Base-by-base conservation (phyloP, 1,140 invertebrate genomes). In the Conopomorpha cramerella region DNA sequence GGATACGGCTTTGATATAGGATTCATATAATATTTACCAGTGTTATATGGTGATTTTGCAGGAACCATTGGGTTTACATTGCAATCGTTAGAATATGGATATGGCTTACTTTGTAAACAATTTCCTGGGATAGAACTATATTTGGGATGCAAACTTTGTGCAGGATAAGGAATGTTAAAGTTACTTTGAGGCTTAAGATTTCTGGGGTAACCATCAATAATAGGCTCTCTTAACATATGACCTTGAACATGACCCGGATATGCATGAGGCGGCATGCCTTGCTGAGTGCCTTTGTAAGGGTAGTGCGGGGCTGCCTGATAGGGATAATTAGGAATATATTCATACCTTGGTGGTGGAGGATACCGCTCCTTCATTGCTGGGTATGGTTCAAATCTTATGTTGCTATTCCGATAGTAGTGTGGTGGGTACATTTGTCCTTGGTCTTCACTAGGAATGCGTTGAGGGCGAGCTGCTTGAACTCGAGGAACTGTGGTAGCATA, bases 381-480 rank as follows among this genome's bases (percentile, higher is more conserved):
- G 43, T 78, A 78, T 19, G 74, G 74, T 38, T 72, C 73, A 48
- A 56, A 72, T 7, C 70, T 55, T 16, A 66, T 50, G 39, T 65
- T 76, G 34, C 46, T 49, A 33, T 71, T 58, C 42, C 60, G 53
- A 42, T 63, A 65, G 36, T 63, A 62, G 19, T 47, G 48, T 28
- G 70, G 66, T 16, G 54, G 39, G 51, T 61, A 67, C 8, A 55
- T 7, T 13, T 23, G 18, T 10, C 11, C 10, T 15, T 17, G 15
- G 13, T 30, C 35, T 26, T 32, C 41, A 51, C 49, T 62, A 36
- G 47, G 36, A 16, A 50, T 15, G 16, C 64, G 67, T 25, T 60
- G 57, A 31, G 55, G 51, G 39, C 62, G 52, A 16, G 53, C 32
- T 36, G 63, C 51, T 18, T 46, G 51, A 37, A 66, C 41, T 16